A percentile compares a stretch with the other conserved stretches of the same genome.
Evolutionary conservation across 2,113 vertebrate genomes (phyloP).

Genomic region (Hippocampus barbouri): DNA sequence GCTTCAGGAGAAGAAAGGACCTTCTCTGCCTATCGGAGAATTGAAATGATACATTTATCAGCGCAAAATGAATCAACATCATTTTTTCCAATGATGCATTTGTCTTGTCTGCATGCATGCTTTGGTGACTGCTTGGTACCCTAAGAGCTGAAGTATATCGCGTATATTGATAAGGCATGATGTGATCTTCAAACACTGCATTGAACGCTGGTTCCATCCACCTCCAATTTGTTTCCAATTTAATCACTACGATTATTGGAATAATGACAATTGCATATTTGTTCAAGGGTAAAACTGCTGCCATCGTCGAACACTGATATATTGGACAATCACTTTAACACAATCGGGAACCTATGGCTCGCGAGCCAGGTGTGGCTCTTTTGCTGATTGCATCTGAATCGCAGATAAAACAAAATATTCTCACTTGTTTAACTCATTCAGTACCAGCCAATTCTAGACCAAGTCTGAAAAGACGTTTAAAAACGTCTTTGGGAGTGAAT

Average conservation of each 20-base stretch:
- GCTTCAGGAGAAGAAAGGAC: background rate
- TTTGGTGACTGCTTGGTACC: background rate
- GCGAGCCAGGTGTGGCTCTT: too few relatives aligned
- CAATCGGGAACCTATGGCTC: background rate
- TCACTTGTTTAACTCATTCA: too few relatives aligned
- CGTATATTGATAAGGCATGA: background rate
- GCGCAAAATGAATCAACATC: background rate
- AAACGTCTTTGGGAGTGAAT: too few relatives aligned
- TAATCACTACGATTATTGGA: background rate
- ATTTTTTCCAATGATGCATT: background rate
- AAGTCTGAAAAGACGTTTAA: too few relatives aligned
- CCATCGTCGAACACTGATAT: background rate
- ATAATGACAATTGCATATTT: background rate
- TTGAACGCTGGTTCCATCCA: background rate
- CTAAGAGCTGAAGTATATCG: background rate
- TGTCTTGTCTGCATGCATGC: constrained; percentile 2
- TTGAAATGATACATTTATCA: constrained; percentile 7
- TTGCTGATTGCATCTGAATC: too few relatives aligned
- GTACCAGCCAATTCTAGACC: too few relatives aligned
- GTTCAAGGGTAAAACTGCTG: background rate
- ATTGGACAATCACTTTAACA: background rate
- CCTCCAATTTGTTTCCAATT: background rate
- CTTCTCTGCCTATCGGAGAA: background rate
- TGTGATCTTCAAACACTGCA: background rate
- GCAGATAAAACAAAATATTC: too few relatives aligned